A percentile compares a stretch with the other conserved stretches of the same genome.
Evolutionary conservation across 1,140 invertebrate species (phyloP).

Genomic region (Pseudomyrmex dendroicus): DNA sequence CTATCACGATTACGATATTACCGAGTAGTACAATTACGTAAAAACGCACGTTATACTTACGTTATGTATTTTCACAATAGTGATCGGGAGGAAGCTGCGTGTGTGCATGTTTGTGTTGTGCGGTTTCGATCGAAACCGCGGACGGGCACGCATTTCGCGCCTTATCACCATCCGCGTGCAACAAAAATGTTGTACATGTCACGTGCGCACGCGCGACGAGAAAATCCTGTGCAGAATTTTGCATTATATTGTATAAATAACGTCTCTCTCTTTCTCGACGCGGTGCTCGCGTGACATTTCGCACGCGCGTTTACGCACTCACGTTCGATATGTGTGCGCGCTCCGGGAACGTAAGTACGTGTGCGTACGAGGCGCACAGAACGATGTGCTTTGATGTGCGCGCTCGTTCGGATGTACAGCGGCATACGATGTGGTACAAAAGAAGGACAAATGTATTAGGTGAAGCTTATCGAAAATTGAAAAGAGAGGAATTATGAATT

Average conservation of each 20-base stretch:
- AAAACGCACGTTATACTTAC: slow-evolving; percentile 62
- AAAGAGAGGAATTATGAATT: slow-evolving; percentile 83
- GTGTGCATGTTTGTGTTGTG: slow-evolving; percentile 41
- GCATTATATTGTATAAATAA: slow-evolving; percentile 61
- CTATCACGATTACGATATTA: slow-evolving; percentile 65
- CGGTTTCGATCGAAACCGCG: slow-evolving; percentile 59
- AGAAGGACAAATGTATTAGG: slow-evolving; percentile 83
- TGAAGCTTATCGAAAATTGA: slow-evolving; percentile 82
- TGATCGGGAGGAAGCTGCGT: slow-evolving; percentile 22
- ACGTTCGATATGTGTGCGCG: slow-evolving; percentile 61
- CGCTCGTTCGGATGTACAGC: slow-evolving; percentile 5
- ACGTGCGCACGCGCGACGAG: slow-evolving; percentile 61
- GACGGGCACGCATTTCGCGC: too few species aligned
- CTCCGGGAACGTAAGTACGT: background rate
- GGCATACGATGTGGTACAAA: slow-evolving; percentile 83
- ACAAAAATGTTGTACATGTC: slow-evolving; percentile 53
- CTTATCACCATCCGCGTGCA: background rate
- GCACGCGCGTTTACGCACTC: slow-evolving; percentile 59
- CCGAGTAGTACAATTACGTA: slow-evolving; percentile 64
- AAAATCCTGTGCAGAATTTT: slow-evolving; percentile 21
- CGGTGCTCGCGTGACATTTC: slow-evolving; percentile 64
- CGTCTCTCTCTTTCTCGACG: slow-evolving; percentile 14
- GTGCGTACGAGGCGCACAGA: slow-evolving; percentile 7
- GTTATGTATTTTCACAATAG: slow-evolving; percentile 63
- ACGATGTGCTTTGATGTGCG: slow-evolving; percentile 17